Base-by-base conservation (phyloP, 1,140 invertebrate genomes). In the Parasteatoda tepidariorum region DNA sequence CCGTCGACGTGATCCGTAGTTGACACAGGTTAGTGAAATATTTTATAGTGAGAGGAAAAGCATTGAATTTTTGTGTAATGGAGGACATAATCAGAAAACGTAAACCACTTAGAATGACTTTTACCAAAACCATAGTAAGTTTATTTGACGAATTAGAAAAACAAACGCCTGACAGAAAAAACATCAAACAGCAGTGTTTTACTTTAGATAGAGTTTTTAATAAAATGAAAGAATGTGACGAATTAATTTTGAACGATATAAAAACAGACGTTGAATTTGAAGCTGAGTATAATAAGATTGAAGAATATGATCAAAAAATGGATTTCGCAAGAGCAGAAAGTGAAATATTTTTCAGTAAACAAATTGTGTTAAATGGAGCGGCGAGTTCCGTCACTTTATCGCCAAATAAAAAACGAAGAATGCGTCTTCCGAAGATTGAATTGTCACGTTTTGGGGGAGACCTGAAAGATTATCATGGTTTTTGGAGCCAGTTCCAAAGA, bases 221-320 rank as follows among this genome's bases (percentile, higher is more conserved):
- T 41, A 13, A 41, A 5, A 6, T 41, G n/a, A 41, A 41, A 13
- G 38, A 41, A 5, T 59, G 55, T n/a, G 55, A 59, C n/a, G 55
- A 59, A 7, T 7, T 59, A 59, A 59, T 59, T 59, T 59, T 59
- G 55, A 59, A 59, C 55, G 18, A n/a, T n/a, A 59, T 24, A 3
- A n/a, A n/a, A 59, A 59, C 18, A 59, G 55, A 59, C n/a, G 22
- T 9, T 9, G 55, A 59, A 7, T 24, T 59, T 7, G 55, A 5
- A 59, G n/a, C 5, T 6, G 55, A 7, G n/a, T 59, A 59, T 59
- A n/a, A 59, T n/a, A 59, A 59, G n/a, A 59, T 59, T 59, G 55
- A 59, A 59, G 55, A 59, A 59, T 59, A 59, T 59, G 4, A n/a
- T 59, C 6, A 59, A n/a, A 59, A 59, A 59, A 7, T 59, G 55